Evolutionary conservation across 2,113 vertebrate species (phyloP), one percentile per base, ranked within the genome.

Genomic region (Cyanoramphus novaezelandiae): DNA sequence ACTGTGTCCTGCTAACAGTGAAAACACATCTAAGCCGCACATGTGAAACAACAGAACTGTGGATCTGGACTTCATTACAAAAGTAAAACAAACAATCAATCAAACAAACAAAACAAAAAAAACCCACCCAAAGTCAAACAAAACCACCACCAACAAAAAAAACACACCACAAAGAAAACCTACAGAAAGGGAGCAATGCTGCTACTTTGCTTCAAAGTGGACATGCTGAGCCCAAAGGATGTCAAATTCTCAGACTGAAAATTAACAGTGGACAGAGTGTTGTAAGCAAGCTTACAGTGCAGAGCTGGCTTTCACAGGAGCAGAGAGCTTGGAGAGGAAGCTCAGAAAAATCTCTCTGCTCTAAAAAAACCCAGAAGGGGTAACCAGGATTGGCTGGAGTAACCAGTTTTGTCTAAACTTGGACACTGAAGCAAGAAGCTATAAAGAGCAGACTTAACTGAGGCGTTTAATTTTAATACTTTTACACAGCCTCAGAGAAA

Each of bases 401-500:
- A 86, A 86, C 64, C 8, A 78, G 55, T 71, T 93, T 79, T 86
- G 60, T 86, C 88, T 79, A 72, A 93, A 94, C 47, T 33, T 92
- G 71, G 80, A 83, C 47, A 78, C 27, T 81, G 60, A 59, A 94
- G 63, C 72, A 88, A 75, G 80, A 49, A 78, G 37, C 44, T 94
- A 44, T 86, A 44, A 93, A 86, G 88, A 88, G 29, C 80, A 93
- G 64, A 28, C 50, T 90, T 63, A 86, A 88, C 50, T 27, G 57
- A 95, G 44, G 72, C 65, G 76, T 96, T 93, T 95, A 91, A 92
- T 95, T 94, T 88, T 92, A 92, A 91, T 72, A 62, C 24, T 57
- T 53, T 69, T 59, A 62, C 69, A 69, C 57, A 92, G 95, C 95
- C 95, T 86, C 55, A 76, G 93, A 96, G 95, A 65, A 96, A 96